phyloP scores from a whole-genome alignment of 2,113 vertebrate genomes.

The Thinocorus orbignyianus region DNA sequence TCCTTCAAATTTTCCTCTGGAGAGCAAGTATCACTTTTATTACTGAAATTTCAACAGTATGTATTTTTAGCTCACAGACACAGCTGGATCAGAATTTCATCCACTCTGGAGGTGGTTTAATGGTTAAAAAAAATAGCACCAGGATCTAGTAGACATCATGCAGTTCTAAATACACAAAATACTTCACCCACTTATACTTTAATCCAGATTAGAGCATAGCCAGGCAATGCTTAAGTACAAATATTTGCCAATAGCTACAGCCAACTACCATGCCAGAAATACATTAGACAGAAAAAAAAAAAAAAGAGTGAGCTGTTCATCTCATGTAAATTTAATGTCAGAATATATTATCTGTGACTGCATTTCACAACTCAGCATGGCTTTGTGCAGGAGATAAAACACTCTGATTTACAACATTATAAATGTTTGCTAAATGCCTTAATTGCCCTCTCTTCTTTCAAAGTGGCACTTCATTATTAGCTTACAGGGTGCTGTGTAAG shows the following conservation, averaged over 20 bases:
- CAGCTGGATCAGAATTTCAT: not conserved
- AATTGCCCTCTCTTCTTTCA: not conserved
- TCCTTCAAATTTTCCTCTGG: not conserved
- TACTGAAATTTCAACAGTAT: not conserved
- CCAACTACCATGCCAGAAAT: not conserved
- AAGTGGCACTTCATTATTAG: not conserved
- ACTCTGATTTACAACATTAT: slow-evolving; percentile 3
- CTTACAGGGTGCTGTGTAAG: not conserved
- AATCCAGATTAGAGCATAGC: not conserved
- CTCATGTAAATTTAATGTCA: slow-evolving; percentile 32
- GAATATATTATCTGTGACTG: slow-evolving; percentile 37
- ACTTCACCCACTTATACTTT: not conserved
- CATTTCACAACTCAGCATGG: slow-evolving; percentile 25
- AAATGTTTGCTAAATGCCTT: slow-evolving; percentile 30
- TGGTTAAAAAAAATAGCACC: not conserved
- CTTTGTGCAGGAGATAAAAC: not conserved
- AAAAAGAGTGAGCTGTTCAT: not conserved
- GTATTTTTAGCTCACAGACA: not conserved
- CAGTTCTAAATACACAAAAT: not conserved
- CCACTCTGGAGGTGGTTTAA: not conserved
- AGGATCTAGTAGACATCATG: not conserved
- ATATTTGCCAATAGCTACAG: not conserved
- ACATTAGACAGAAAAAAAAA: not conserved
- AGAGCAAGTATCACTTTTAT: not conserved
- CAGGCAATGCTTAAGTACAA: not conserved